These are phyloP conservation scores for Intellagama lesueurii DNA, from an alignment of 2,797 vertebrate genomes.

Conservation along the genomic window DNA sequence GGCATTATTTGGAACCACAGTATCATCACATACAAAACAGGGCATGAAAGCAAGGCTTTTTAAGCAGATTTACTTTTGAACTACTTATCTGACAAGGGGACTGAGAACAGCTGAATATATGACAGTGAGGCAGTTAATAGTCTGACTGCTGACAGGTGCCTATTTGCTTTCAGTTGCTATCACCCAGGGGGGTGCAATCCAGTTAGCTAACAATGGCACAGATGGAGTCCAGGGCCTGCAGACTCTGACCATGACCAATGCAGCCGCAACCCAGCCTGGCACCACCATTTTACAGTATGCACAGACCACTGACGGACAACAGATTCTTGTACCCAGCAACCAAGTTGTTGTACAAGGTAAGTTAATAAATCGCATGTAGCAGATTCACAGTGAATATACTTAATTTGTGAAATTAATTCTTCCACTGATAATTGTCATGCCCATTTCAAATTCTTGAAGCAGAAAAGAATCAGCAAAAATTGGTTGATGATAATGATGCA, in stretches of 20 bases:
- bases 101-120: conserved; percentile 44
- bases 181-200: conserved; percentile 97
- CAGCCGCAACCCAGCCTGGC: conserved; percentile 88
- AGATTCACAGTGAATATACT: neutral
- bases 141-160: conserved; percentile 59
- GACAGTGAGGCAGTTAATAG: conserved; percentile 51
- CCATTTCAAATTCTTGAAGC: too few species aligned
- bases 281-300: conserved; percentile 98
- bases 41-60: conserved; percentile 2
- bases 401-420: too few species aligned
- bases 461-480: too few species aligned
- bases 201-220: conserved; percentile 97
- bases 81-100: conserved; percentile 34
- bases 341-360: conserved; percentile 99
- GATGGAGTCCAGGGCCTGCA: conserved; percentile 97
- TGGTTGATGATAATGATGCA: too few species aligned
- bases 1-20: neutral
- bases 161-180: conserved; percentile 90
- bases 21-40: neutral
- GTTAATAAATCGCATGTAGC: conserved; percentile 63
- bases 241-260: conserved; percentile 95
- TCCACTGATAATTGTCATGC: too few species aligned
- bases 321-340: conserved; percentile 98
- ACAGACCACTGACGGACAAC: conserved; percentile 98
- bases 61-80: conserved; percentile 18